These are phyloP conservation scores for Isichthys henryi DNA, from an alignment of 2,113 vertebrate species.

Conservation along the genomic window DNA sequence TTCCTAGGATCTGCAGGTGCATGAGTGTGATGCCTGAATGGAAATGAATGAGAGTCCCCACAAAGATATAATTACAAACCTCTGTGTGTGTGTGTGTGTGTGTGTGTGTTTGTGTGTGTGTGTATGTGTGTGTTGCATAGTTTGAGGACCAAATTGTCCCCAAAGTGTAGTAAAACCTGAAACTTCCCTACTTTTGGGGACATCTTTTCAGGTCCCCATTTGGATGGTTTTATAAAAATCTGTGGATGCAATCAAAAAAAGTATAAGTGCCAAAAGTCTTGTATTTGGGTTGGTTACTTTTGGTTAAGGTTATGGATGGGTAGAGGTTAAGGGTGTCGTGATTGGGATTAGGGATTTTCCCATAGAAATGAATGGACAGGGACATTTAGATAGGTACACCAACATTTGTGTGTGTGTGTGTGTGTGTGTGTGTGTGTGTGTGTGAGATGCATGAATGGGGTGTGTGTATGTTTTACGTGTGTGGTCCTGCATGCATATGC, in stretches of 20 bases:
- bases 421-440: neutral
- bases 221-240: too few relatives aligned
- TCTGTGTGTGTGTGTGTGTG: too few relatives aligned
- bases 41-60: too few relatives aligned
- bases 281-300: neutral
- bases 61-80: too few relatives aligned
- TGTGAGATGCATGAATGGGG: neutral
- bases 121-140: neutral
- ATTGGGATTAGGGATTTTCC: neutral
- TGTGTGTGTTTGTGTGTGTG: neutral
- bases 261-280: too few relatives aligned
- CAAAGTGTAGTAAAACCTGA: too few relatives aligned
- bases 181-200: too few relatives aligned
- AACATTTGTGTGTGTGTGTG: neutral
- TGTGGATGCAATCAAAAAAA: too few relatives aligned
- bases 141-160: neutral
- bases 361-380: neutral
- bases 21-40: neutral
- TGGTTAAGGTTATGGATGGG: neutral
- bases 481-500: neutral
- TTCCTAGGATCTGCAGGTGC: neutral
- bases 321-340: neutral
- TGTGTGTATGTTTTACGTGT: slow-evolving; percentile 1
- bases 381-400: too few relatives aligned
- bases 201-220: too few relatives aligned